These are phyloP conservation scores for Dryobates pubescens DNA, from an alignment of 2,797 vertebrate species.

Conservation along the genomic window DNA sequence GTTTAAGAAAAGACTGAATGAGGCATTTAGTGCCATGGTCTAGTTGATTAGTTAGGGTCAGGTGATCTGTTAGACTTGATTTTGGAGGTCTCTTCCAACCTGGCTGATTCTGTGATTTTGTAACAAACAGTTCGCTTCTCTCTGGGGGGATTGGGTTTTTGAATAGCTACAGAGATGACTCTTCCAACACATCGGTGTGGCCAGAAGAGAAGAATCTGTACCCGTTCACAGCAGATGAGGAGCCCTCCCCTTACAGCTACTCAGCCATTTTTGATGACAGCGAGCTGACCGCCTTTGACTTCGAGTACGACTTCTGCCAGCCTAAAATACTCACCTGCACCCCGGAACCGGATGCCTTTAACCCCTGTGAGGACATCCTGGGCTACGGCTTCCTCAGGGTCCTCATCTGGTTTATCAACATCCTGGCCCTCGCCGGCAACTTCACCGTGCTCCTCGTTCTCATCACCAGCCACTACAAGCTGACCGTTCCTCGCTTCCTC, in stretches of 20 bases:
- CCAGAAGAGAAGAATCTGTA: background rate
- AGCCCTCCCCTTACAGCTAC: conserved; percentile 69
- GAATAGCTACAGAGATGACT: conserved; percentile 25
- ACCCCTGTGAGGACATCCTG: conserved; percentile 92
- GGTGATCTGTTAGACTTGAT: no score
- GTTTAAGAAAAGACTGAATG: no score
- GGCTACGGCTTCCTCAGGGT: conserved; percentile 85
- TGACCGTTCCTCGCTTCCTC: conserved; percentile 90
- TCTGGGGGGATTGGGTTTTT: background rate
- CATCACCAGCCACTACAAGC: conserved; percentile 84
- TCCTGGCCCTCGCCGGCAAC: conserved; percentile 86
- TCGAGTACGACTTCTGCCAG: conserved; percentile 80
- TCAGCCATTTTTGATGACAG: conserved; percentile 63
- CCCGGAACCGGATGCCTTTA: conserved; percentile 88
- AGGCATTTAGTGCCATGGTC: no score
- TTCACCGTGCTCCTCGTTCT: conserved; percentile 85
- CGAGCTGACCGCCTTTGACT: conserved; percentile 65
- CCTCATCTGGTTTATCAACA: conserved; percentile 88
- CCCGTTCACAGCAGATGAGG: background rate
- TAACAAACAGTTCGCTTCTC: background rate
- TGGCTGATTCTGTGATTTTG: no score
- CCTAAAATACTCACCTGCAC: conserved; percentile 84
- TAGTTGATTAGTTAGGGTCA: no score
- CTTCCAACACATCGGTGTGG: background rate
- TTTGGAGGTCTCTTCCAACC: no score